Evolutionary conservation across 2,113 vertebrate genomes (phyloP), one percentile per base, ranked within the genome.

Genomic region (Ramphastos sulfuratus): DNA sequence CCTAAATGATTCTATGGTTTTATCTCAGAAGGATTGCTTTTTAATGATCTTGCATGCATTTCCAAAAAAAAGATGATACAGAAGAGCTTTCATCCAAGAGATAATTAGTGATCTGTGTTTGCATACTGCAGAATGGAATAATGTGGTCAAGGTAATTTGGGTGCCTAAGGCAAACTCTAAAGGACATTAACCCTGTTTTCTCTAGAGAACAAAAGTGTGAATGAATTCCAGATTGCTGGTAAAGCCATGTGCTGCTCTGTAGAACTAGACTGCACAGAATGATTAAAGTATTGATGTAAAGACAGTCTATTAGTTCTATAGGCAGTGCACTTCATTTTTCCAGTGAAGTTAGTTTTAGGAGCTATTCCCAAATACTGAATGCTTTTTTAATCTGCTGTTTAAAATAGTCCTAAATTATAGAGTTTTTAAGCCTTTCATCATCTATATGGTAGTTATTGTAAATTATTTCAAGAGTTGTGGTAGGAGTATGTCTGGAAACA

Each of bases 261-360:
- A 75, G 58, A 92, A 70, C 27, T 79, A 61, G 50, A 76, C 25
- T 79, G 44, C 9, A 31, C 70, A 27, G 21, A 46, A 30, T 85
- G 67, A 82, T 85, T 91, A 87, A 87, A 93, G 58, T 89, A 87
- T 30, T 91, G 59, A 70, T 87, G 79, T 76, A 76, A 82, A 84
- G n/a, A 58, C 23, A 61, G n/a, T 61, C 79, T 88, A 54, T 78
- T 28, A 50, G 33, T 80, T 85, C 54, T 33, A 4, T 85, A 87
- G 87, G 9, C 73, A 64, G 23, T 85, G 13, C 46, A 33, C n/a
- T 76, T 79, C 60, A 25, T 89, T 93, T 80, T 80, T 79, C 24
- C 52, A 61, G 9, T 75, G 50, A 69, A 81, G 66, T 87, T 76
- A 70, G 58, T 92, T 85, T 85, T 63, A 52, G 67, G 35, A 91